Percentiles rank a stretch among this genome's conserved stretches.
These are phyloP conservation scores for Sebastes schlegelii DNA, from an alignment of 2,113 vertebrate species.

Conservation along the genomic window DNA sequence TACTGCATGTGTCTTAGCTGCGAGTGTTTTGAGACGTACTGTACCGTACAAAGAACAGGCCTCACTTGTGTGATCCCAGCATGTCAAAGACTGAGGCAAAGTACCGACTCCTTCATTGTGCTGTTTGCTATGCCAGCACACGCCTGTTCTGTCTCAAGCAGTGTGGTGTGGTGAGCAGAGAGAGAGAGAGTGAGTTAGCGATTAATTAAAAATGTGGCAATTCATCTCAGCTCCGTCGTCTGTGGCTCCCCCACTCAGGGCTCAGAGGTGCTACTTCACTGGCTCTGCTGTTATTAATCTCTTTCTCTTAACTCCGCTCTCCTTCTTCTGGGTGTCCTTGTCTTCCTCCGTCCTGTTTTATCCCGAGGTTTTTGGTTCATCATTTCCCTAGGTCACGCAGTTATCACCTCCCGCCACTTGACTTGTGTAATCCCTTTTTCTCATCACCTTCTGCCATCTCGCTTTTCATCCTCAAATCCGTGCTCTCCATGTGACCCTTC, in stretches of 20 bases:
- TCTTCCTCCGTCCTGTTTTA: conserved; percentile 18
- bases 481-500: conserved; percentile 39
- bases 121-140: conserved; percentile 54
- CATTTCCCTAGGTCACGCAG: conserved; percentile 41
- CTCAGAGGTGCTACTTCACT: conserved; percentile 71
- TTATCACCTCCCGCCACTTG: conserved; percentile 57
- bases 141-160: conserved; percentile 40
- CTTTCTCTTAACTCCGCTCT: conserved; percentile 39
- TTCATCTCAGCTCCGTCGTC: conserved; percentile 65
- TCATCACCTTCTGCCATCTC: conserved; percentile 38
- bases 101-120: neutral
- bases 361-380: conserved; percentile 15
- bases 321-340: conserved; percentile 42
- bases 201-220: conserved; percentile 80
- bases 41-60: conserved; percentile 22
- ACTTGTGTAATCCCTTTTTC: conserved; percentile 51
- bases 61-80: conserved; percentile 29
- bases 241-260: conserved; percentile 55
- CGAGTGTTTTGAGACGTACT: neutral
- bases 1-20: neutral
- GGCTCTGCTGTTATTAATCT: conserved; percentile 69
- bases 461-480: neutral
- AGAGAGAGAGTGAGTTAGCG: conserved; percentile 42
- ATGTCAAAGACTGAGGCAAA: conserved; percentile 16
- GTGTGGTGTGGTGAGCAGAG: conserved; percentile 25